Percentiles rank a stretch among this genome's conserved stretches.
phyloP scores from a whole-genome alignment of 23 tunicate genomes.

The Pegea sp. region DNA sequence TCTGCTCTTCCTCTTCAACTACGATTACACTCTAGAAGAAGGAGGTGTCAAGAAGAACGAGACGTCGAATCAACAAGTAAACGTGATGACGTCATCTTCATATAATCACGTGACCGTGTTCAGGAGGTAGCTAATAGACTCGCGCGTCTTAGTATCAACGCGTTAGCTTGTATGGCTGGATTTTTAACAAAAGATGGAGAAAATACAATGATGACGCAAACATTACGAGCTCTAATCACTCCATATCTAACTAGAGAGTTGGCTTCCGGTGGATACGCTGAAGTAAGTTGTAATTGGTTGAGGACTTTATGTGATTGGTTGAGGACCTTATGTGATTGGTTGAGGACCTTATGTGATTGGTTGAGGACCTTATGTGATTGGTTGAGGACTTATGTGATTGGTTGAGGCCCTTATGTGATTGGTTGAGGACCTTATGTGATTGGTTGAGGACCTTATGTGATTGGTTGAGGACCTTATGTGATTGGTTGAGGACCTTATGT shows the following conservation, averaged over 20 bases:
- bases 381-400: no score
- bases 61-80: conserved; percentile 76
- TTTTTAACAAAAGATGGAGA: conserved; percentile 36
- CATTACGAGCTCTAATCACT: conserved; percentile 66
- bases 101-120: background rate
- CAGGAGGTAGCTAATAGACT: conserved; percentile 73
- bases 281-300: conserved; percentile 17
- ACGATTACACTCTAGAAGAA: conserved; percentile 98
- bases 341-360: no score
- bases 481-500: no score
- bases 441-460: no score
- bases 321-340: no score
- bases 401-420: no score
- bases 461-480: no score
- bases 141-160: conserved; percentile 72
- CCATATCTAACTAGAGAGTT: conserved; percentile 63
- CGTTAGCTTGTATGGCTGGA: conserved; percentile 77
- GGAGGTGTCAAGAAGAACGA: conserved; percentile 80
- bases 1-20: conserved; percentile 66
- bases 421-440: no score
- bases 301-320: no score
- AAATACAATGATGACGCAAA: conserved; percentile 46
- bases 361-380: no score
- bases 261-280: conserved; percentile 45
- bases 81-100: background rate